Evolutionary conservation across 2,113 vertebrate species (phyloP).

Genomic region (Gavia stellata): DNA sequence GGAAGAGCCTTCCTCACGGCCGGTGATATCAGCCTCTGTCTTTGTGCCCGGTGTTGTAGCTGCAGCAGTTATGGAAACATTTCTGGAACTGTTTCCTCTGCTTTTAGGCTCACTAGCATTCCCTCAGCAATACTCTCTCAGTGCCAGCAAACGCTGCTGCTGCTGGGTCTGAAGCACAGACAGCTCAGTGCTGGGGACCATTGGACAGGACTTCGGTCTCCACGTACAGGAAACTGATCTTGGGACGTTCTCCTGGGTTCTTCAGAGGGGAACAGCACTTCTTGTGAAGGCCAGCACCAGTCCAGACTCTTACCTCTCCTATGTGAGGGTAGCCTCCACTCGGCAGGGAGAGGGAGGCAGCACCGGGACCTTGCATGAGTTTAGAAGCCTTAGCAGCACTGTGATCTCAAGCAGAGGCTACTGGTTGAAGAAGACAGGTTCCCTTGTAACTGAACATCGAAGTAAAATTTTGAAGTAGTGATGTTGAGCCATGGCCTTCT

Average conservation of each 20-base stretch:
- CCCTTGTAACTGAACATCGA: background rate
- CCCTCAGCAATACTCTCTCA: background rate
- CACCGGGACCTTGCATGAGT: background rate
- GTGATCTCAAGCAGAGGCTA: background rate
- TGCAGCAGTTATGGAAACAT: background rate
- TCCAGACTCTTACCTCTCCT: background rate
- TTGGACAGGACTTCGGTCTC: background rate
- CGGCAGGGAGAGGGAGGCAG: background rate
- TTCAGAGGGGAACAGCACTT: background rate
- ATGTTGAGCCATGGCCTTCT: background rate
- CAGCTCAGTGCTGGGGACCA: background rate
- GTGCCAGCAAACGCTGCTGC: background rate
- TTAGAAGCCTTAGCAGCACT: background rate
- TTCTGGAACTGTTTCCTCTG: background rate
- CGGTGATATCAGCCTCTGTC: background rate
- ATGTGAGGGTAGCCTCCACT: fast-evolving
- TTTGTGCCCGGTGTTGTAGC: background rate
- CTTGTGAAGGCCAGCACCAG: background rate
- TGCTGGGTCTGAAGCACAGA: background rate
- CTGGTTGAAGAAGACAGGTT: background rate
- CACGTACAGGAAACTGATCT: background rate
- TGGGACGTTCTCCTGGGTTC: background rate
- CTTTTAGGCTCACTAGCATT: background rate
- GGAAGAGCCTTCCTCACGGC: background rate
- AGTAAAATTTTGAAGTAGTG: background rate